Percentiles rank a stretch among this genome's conserved stretches.
These are phyloP conservation scores for Acrocephalus kingi DNA, from an alignment of 2,113 vertebrate species.

Conservation along the genomic window DNA sequence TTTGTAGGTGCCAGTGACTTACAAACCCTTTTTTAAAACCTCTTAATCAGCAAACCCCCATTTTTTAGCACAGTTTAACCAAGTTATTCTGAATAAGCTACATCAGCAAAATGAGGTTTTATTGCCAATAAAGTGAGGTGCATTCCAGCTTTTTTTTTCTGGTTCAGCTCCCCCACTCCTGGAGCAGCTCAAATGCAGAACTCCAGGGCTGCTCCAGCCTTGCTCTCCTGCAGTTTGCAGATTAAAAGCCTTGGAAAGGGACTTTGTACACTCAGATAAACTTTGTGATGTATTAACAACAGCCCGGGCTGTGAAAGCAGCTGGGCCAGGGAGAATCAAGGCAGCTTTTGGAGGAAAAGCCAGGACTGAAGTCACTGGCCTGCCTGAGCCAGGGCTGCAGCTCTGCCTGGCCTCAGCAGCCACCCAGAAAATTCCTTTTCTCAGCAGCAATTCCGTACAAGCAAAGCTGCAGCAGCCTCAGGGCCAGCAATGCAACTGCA, in stretches of 20 bases:
- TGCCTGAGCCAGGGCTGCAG: neutral
- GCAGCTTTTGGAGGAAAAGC: neutral
- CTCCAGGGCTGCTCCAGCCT: neutral
- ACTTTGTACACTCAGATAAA: neutral
- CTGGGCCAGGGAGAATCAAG: neutral
- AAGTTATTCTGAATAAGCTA: neutral
- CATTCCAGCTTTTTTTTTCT: neutral
- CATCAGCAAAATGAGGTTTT: neutral
- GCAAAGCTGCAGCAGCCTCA: neutral
- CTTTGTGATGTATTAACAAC: neutral
- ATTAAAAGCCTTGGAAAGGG: neutral
- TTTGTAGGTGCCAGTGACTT: neutral
- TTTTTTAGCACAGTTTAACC: neutral
- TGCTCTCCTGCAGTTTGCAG: neutral
- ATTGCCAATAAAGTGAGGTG: neutral
- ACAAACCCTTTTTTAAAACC: neutral
- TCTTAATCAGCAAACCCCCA: neutral
- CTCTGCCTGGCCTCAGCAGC: neutral
- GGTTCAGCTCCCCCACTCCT: neutral
- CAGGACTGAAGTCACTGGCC: neutral
- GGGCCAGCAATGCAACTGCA: neutral
- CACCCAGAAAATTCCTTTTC: neutral
- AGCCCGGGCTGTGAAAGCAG: neutral
- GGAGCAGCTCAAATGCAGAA: neutral
- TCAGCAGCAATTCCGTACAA: neutral